Conservation (phyloP, 2,797 vertebrate genomes). For the Limnodromus scolopaceus region DNA sequence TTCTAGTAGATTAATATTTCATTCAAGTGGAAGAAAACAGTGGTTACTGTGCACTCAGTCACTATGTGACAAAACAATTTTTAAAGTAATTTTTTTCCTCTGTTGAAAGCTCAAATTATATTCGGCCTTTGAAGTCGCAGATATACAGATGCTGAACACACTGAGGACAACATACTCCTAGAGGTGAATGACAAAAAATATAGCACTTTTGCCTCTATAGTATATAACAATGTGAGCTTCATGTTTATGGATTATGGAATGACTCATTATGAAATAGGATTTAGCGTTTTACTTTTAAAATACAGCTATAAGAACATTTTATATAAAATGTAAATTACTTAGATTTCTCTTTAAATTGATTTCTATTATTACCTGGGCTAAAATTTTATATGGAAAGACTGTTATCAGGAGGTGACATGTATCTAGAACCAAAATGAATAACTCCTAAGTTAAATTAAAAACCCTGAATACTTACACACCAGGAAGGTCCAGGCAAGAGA, state of each 20-base stretch:
- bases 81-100: neutral
- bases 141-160: neutral
- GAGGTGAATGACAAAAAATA: neutral
- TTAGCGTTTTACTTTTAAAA: neutral
- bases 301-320: neutral
- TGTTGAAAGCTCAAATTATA: neutral
- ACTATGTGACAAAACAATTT: neutral
- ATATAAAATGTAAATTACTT: neutral
- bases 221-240: neutral
- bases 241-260: neutral
- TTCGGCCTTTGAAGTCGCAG: neutral
- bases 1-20: conserved; percentile 7
- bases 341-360: neutral
- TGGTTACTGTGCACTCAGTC: neutral
- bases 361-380: neutral
- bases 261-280: neutral
- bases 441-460: neutral
- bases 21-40: conserved; percentile 12
- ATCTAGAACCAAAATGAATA: neutral
- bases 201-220: neutral
- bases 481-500: neutral
- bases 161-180: neutral
- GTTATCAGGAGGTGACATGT: neutral
- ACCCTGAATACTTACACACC: neutral
- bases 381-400: neutral